Base-by-base conservation (phyloP, 2,113 vertebrate species). In the Spheniscus mendiculus region DNA sequence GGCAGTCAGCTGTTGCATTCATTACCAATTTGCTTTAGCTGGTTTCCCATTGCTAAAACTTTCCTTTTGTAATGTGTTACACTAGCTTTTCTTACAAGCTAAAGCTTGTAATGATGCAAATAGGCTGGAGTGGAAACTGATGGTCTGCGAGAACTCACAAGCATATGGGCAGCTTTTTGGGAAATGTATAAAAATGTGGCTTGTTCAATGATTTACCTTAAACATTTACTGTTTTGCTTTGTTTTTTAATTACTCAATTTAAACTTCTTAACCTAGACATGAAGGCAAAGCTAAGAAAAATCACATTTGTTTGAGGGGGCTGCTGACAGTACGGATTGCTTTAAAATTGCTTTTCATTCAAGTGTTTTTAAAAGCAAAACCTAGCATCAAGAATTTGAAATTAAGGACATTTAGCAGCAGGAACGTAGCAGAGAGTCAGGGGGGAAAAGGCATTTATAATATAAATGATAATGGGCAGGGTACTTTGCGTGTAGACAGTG, bases 1-100 rank as follows among this genome's bases (percentile, higher is more conserved):
- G 90, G 69, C 78, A 96, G 69, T 93, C 96, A 97, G 87, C 80
- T 98, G 86, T 91, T 97, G 83, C 25, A 53, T 97, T 97, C 86
- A 93, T 98, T 97, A 87, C 79, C 89, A 93, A 84, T 86, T 97
- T 44, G 29, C 67, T 96, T 97, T 95, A 95, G 63, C 92, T 97
- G 84, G 50, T 93, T 97, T 98, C 86, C 67, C 32, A 81, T 94
- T 90, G 87, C 67, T 97, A 81, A 94, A 91, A 40, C 30, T 94
- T 94, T 91, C 62, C 53, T 91, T 93, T 95, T 83, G 42, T 92
- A 55, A 58, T 25, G 36, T 82, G 40, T 90, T 97, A 85, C 20
- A 45, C 92, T 92, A 93, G 45, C 47, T 96, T 86, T 97, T 87
- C 34, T 94, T 76, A 50, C 67, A 87, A 67, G 84, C 49, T 71